phyloP scores from a whole-genome alignment of 2,888 invertebrate genomes.

The Callosobruchus maculatus region DNA sequence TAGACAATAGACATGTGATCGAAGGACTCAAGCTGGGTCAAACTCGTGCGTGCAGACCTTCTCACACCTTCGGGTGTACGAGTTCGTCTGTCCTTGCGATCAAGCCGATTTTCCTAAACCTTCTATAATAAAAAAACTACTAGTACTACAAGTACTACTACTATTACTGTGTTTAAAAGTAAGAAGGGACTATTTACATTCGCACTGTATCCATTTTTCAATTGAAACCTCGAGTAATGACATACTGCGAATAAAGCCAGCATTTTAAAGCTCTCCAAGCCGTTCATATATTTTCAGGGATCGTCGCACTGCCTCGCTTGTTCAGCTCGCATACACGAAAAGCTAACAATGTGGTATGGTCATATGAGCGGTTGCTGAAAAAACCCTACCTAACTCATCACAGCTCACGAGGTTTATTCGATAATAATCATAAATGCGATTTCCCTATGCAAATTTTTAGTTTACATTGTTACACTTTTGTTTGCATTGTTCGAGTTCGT shows the following conservation, averaged over 20 bases:
- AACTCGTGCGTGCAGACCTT: too few species aligned
- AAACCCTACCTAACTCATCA: not conserved
- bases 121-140: too few species aligned
- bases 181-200: too few species aligned
- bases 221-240: not conserved
- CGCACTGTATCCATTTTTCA: too few species aligned
- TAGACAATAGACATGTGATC: too few species aligned
- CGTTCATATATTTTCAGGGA: not conserved
- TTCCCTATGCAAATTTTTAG: not conserved
- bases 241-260: not conserved
- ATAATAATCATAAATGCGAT: not conserved
- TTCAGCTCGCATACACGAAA: not conserved
- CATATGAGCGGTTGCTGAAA: not conserved
- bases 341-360: not conserved
- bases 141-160: too few species aligned
- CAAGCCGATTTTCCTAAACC: too few species aligned
- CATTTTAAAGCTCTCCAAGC: not conserved
- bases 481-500: not conserved
- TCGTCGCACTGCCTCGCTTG: not conserved
- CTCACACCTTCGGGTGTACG: too few species aligned
- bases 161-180: too few species aligned
- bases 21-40: too few species aligned
- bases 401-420: not conserved
- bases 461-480: not conserved
- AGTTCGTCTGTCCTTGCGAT: too few species aligned